A percentile compares a stretch with the other conserved stretches of the same genome.
These are phyloP conservation scores for Stegodyphus mimosarum DNA, from an alignment of 1,140 invertebrate species.

Conservation along the genomic window DNA sequence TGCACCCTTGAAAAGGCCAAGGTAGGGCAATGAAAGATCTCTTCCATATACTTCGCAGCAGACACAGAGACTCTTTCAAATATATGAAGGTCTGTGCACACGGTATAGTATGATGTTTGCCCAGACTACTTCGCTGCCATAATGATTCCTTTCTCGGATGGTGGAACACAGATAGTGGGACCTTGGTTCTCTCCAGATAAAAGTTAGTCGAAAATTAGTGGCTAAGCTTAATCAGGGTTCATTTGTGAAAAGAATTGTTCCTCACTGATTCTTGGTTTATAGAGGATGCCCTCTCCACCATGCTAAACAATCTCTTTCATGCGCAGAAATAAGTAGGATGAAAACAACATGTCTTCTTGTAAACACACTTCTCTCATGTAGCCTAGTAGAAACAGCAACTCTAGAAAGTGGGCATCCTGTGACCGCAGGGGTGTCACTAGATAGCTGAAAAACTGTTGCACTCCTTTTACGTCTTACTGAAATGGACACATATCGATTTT, in stretches of 20 bases:
- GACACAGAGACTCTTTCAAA: too few relatives aligned
- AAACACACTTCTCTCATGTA: not conserved
- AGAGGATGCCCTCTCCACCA: not conserved
- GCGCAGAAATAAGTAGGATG: not conserved
- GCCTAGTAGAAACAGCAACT: not conserved
- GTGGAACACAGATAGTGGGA: not conserved
- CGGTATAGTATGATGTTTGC: too few relatives aligned
- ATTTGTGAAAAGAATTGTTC: not conserved
- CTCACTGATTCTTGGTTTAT: not conserved
- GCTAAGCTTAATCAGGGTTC: not conserved
- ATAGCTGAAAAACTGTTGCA: slow-evolving; percentile 21
- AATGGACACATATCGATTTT: slow-evolving; percentile 11
- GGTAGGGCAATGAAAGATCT: too few relatives aligned
- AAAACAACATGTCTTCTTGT: not conserved
- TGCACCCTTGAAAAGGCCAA: too few relatives aligned
- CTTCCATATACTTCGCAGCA: too few relatives aligned
- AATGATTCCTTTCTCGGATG: too few relatives aligned
- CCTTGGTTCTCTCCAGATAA: not conserved
- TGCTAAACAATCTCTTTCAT: not conserved
- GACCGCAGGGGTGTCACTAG: not conserved
- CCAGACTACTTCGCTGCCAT: too few relatives aligned
- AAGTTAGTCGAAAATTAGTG: not conserved
- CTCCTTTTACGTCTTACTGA: slow-evolving; percentile 2
- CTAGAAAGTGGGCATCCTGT: not conserved
- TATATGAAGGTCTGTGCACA: too few relatives aligned